These are phyloP conservation scores for Agapornis roseicollis DNA, from an alignment of 2,113 vertebrate genomes.

Conservation along the genomic window DNA sequence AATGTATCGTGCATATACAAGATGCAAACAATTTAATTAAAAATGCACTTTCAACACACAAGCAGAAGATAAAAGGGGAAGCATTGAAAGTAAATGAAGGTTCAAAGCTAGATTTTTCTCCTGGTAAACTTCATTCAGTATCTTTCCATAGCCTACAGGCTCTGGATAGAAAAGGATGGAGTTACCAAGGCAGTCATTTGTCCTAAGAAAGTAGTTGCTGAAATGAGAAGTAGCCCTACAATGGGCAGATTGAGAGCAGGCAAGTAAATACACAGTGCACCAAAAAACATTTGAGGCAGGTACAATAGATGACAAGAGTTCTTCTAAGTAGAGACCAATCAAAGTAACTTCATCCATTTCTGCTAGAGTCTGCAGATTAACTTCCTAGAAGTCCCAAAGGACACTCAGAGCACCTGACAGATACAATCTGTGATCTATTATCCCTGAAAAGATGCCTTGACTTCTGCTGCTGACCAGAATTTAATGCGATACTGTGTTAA, in stretches of 20 bases:
- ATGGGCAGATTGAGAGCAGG: not conserved
- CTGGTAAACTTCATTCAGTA: not conserved
- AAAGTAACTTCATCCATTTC: not conserved
- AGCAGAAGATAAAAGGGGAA: conserved; percentile 22
- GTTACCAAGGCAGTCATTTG: not conserved
- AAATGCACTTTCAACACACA: conserved; percentile 20
- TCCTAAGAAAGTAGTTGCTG: not conserved
- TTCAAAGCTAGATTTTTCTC: not conserved
- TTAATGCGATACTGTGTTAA: not conserved
- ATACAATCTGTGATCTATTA: not conserved
- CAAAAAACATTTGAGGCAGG: not conserved
- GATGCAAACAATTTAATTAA: conserved; percentile 48
- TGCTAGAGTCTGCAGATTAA: not conserved
- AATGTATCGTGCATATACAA: not conserved
- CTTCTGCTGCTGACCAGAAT: not conserved
- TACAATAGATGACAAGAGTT: not conserved
- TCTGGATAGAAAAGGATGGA: not conserved
- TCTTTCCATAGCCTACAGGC: not conserved
- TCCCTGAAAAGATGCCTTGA: not conserved
- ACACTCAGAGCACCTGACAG: not conserved
- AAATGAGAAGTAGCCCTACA: not conserved
- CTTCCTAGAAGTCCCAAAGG: not conserved
- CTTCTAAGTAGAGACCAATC: not conserved
- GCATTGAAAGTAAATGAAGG: not conserved
- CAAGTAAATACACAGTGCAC: not conserved